Conservation (phyloP, 2,797 vertebrate species). For the Hozukius guyotensis region DNA sequence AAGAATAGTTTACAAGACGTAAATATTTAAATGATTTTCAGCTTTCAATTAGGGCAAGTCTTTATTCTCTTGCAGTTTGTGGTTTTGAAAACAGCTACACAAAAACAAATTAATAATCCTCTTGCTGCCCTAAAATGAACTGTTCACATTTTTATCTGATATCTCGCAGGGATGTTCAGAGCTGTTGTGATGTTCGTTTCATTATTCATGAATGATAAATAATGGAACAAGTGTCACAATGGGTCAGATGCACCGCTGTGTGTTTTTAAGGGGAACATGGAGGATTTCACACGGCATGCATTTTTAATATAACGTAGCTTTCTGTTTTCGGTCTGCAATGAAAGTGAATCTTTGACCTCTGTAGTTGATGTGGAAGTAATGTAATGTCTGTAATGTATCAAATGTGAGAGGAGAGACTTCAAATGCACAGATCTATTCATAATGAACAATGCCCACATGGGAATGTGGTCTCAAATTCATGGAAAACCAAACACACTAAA, state of each 20-base stretch:
- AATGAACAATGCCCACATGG: constrained; percentile 50
- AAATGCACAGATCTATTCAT: constrained; percentile 56
- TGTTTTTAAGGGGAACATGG: constrained; percentile 15
- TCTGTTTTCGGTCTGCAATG: constrained; percentile 11
- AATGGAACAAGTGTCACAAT: constrained; percentile 44
- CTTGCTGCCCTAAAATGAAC: not conserved
- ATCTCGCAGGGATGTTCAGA: constrained; percentile 18
- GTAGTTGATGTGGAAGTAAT: constrained; percentile 8
- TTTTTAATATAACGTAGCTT: constrained; percentile 24
- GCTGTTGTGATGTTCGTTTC: constrained; percentile 9
- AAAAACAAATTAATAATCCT: constrained; percentile 1
- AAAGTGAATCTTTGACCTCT: constrained; percentile 39
- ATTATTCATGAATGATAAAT: constrained; percentile 62
- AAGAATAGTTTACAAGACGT: not conserved
- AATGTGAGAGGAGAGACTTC: constrained; percentile 4
- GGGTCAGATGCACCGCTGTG: constrained; percentile 21
- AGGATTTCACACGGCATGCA: constrained; percentile 27
- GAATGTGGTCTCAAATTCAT: constrained; percentile 46
- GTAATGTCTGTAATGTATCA: constrained; percentile 53
- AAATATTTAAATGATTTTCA: constrained; percentile 5
- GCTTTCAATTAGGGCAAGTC: not conserved
- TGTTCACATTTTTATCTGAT: constrained; percentile 1
- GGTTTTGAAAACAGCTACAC: not conserved
- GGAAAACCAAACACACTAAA: constrained; percentile 70
- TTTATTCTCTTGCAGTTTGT: not conserved